Evolutionary conservation across 2,797 vertebrate species (phyloP), one percentile per base, ranked within the genome.

Genomic region (Naso thynnoides): DNA sequence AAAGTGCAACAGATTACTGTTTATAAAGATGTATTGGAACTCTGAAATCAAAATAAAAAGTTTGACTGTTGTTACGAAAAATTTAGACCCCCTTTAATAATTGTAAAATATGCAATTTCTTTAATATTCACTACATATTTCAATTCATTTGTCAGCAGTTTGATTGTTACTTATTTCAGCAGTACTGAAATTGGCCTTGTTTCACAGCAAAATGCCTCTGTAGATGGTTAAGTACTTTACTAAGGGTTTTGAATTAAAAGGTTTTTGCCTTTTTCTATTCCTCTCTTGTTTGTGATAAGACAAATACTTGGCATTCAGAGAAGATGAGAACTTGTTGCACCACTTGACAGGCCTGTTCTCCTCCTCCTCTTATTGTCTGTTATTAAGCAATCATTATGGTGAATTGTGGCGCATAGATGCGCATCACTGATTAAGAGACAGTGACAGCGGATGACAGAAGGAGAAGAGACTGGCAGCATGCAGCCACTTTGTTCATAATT

Each of bases 401-500:
- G 61, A 78, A 75, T 44, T 39, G 19, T 56, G 45, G 73, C 73
- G 74, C 69, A 76, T 18, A 63, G 73, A 73, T 78, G 65, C 36
- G 66, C 73, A 83, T 88, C 44, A 63, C 3, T 72, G 78, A 89
- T 78, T 23, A 64, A 70, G 18, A 73, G 31, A 76, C 59, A 49
- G 49, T 3, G 41, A 57, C 58, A 48, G 54, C 39, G 58, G 60
- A 74, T 13, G 29, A 65, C 42, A 62, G 29, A 61, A 45, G 50
- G 31, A 53, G 38, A 27, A 24, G 56, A 64, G 58, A 67, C 26
- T 80, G 73, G 72, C 76, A 79, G 47, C 53, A 50, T 36, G 69
- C 68, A 42, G 57, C 31, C 56, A 70, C 73, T 70, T 79, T 70
- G 65, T 65, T 70, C 57, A 66, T 78, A 74, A 88, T 86, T 86